A percentile compares a stretch with the other conserved stretches of the same genome.
These are phyloP conservation scores for Trematocara zebra DNA, from an alignment of 2,113 vertebrate genomes.

Conservation along the genomic window DNA sequence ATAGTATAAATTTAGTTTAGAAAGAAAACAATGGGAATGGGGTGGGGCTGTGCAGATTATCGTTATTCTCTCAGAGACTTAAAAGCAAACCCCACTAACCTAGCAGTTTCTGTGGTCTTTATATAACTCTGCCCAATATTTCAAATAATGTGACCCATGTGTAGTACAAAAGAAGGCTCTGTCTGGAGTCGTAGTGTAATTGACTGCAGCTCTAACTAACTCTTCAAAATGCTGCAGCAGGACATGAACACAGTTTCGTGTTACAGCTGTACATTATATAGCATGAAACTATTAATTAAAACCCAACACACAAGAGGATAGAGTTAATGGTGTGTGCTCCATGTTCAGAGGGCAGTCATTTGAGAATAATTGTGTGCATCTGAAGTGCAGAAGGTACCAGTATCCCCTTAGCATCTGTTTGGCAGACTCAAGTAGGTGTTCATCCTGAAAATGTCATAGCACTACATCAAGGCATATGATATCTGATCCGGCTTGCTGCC, in stretches of 20 bases:
- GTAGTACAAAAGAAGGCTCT: background rate
- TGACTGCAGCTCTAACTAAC: constrained; percentile 12
- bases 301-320: background rate
- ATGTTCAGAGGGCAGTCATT: constrained; percentile 50
- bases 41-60: background rate
- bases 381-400: constrained; percentile 42
- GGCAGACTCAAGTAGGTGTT: constrained; percentile 3
- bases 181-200: background rate
- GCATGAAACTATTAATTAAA: constrained; percentile 52
- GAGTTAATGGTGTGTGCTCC: constrained; percentile 50
- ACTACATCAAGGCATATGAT: background rate
- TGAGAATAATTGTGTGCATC: constrained; percentile 31
- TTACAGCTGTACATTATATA: background rate
- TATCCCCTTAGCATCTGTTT: constrained; percentile 51
- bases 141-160: background rate
- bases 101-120: background rate
- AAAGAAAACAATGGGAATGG: background rate
- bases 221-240: background rate
- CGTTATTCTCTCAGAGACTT: background rate
- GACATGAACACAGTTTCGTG: background rate
- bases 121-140: background rate
- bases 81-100: background rate
- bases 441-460: constrained; percentile 46
- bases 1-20: background rate
- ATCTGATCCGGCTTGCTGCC: background rate